Base-by-base conservation (phyloP, 2,113 vertebrate genomes). In the Amphilophus citrinellus region DNA sequence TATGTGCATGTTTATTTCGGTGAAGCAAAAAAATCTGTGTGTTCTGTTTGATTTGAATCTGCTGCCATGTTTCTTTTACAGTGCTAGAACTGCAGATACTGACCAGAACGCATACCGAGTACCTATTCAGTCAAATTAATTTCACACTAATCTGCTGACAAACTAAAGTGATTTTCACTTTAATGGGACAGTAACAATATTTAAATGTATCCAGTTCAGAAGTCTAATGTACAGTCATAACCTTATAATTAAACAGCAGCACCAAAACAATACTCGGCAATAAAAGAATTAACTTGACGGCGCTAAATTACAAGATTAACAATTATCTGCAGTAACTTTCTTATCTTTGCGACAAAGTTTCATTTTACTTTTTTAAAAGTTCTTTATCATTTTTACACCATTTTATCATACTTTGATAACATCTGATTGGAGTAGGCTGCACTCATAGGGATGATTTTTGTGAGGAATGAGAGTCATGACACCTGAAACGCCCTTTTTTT, bases 231-330 rank as follows among this genome's bases (percentile, higher is more conserved):
- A 24, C 11, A 44, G 11, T 13, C 13, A 13, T 3, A 10, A 42
- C 39, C 39, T 42, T 42, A 42, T 13, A 44, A 44, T 14, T 44
- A 42, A 44, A 44, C 11, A 14, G 42, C 63, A 27, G 39, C 65
- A 18, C 2, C 9, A 22, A 47, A 68, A 68, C 24, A 2, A 6
- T 22, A 18, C 42, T 47, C 1, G 0, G 14, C 22, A 10, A 0
- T 1, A 27, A 27, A n/a, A 44, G 35, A 35, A 35, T 35, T 24
- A 10, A 32, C 37, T 39, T 32, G 1, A 24, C 13, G 14, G 11
- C 11, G 11, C 11, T 13, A 42, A 42, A 65, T 22, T 37, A 39
- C 37, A 39, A 39, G 9, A 39, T 39, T 39, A 39, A 39, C 37
- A 65, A 17, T 15, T 15, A 6, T 15, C 47, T 50, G 14, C 47